Conservation (phyloP, 2,113 vertebrate species). For the Bubo bubo region DNA sequence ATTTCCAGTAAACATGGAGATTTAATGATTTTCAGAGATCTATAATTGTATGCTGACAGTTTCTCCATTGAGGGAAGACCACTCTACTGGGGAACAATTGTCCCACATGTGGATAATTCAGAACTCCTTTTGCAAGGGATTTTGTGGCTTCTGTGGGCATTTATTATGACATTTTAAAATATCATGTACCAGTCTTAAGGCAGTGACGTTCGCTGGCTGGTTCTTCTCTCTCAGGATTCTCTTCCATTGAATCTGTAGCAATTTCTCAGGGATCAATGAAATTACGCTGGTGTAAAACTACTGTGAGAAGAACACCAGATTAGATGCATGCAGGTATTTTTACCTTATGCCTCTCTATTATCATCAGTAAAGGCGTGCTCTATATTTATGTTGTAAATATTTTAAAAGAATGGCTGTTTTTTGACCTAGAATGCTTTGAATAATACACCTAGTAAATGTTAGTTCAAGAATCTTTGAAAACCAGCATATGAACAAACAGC, state of each 20-base stretch:
- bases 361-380: background rate
- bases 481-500: background rate
- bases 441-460: background rate
- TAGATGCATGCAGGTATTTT: background rate
- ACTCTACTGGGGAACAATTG: constrained; percentile 31
- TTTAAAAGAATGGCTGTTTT: background rate
- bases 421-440: background rate
- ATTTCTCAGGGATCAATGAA: background rate
- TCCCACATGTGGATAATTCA: background rate
- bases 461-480: background rate
- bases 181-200: background rate
- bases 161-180: constrained; percentile 21
- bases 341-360: background rate
- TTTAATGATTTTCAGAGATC: constrained; percentile 53
- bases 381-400: background rate
- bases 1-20: constrained; percentile 49
- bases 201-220: background rate
- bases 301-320: background rate
- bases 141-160: constrained; percentile 17
- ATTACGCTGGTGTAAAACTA: background rate
- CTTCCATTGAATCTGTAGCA: background rate
- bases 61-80: constrained; percentile 32
- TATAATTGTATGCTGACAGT: constrained; percentile 41
- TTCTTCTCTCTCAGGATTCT: background rate
- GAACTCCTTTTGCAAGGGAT: constrained; percentile 10